Percentiles rank a stretch among this genome's conserved stretches.
Conservation (phyloP, 2,113 vertebrate species). For the Agapornis roseicollis region DNA sequence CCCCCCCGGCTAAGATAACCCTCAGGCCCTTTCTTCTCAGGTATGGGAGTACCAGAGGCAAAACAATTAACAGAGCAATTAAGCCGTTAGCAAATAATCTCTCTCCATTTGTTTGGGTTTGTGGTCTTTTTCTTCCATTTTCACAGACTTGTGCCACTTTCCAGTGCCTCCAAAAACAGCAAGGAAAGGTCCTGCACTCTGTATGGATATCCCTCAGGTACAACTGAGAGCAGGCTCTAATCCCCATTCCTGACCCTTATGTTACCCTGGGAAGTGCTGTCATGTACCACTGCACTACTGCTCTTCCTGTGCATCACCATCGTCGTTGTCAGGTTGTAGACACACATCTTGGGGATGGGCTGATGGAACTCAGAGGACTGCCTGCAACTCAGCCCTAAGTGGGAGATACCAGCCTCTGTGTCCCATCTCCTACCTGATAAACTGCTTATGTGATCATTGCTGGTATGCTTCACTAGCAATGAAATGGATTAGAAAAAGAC, state of each 20-base stretch:
- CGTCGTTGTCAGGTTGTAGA: background rate
- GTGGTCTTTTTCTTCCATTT: background rate
- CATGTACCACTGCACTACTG: background rate
- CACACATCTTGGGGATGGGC: no score
- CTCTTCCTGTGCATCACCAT: background rate
- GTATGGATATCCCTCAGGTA: background rate
- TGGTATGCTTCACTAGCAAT: background rate
- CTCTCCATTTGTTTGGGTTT: background rate
- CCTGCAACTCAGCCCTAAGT: background rate
- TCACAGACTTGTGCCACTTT: background rate
- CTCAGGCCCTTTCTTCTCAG: constrained; percentile 17
- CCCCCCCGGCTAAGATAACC: background rate
- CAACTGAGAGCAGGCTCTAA: background rate
- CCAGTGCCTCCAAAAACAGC: background rate
- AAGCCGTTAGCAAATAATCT: background rate
- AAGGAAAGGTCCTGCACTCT: background rate
- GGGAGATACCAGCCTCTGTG: background rate
- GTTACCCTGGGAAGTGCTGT: background rate
- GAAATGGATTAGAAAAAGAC: background rate
- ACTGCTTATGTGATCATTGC: background rate
- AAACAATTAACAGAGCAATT: constrained; percentile 62
- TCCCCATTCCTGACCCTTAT: background rate
- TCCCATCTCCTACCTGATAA: background rate
- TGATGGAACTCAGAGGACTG: background rate
- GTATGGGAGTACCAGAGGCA: constrained; percentile 27